Percentiles rank a stretch among this genome's conserved stretches.
These are phyloP conservation scores for Hydropotes inermis DNA, from an alignment of 2,113 vertebrate genomes.

Conservation along the genomic window DNA sequence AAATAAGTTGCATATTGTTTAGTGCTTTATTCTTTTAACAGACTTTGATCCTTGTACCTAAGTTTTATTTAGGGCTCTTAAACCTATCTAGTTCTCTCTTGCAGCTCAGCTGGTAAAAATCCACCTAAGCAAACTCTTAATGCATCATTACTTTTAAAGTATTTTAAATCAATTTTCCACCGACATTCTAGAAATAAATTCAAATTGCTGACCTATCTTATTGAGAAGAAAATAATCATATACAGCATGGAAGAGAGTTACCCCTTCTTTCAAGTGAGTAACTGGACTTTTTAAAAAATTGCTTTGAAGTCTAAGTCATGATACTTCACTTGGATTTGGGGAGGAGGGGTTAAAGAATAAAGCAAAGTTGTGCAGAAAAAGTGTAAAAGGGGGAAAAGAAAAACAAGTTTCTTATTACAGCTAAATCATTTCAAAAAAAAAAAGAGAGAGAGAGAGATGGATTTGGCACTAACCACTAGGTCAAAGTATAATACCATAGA, in stretches of 20 bases:
- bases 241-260: neutral
- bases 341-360: constrained; percentile 48
- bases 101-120: neutral
- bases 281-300: constrained; percentile 18
- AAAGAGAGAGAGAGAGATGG: neutral
- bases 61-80: neutral
- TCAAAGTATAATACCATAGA: constrained; percentile 20
- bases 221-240: constrained; percentile 37
- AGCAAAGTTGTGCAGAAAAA: constrained; percentile 40
- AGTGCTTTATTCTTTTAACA: constrained; percentile 19
- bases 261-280: constrained; percentile 6
- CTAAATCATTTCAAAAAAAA: constrained; percentile 33
- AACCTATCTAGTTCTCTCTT: neutral
- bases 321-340: constrained; percentile 43
- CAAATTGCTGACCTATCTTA: neutral
- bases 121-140: neutral
- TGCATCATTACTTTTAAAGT: constrained; percentile 14
- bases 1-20: neutral
- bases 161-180: constrained; percentile 41
- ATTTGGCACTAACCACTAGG: constrained; percentile 48
- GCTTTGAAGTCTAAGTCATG: constrained; percentile 47
- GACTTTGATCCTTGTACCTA: constrained; percentile 8
- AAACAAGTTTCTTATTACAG: constrained; percentile 68
- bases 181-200: neutral
- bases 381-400: constrained; percentile 51